Percentiles rank a stretch among this genome's conserved stretches.
Conservation (phyloP, 2,797 vertebrate species). For the Ctenopoma multispine region DNA sequence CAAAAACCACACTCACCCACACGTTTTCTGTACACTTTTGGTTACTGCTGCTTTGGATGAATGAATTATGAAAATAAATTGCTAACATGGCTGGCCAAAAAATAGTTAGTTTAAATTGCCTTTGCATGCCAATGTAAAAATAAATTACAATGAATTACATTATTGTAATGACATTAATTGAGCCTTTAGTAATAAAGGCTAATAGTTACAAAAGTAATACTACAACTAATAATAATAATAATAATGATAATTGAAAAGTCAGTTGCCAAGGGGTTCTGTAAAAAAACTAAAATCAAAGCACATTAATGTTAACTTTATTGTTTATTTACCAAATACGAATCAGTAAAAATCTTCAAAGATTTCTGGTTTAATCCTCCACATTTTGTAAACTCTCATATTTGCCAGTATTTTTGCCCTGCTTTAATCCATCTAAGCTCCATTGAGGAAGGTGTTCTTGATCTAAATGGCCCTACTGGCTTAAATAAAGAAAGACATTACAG, state of each 20-base stretch:
- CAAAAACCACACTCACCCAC: conserved; percentile 11
- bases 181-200: too few species aligned
- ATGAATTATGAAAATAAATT: too few species aligned
- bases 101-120: neutral
- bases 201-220: too few species aligned
- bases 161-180: neutral
- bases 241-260: neutral
- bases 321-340: neutral
- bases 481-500: conserved; percentile 41
- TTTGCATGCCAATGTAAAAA: too few species aligned
- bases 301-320: neutral
- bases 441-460: conserved; percentile 41
- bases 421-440: conserved; percentile 48
- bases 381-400: conserved; percentile 19
- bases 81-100: neutral
- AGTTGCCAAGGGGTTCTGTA: neutral
- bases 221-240: neutral
- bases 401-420: conserved; percentile 7
- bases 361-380: conserved; percentile 20
- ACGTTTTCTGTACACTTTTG: neutral
- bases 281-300: neutral
- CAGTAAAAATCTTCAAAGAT: conserved; percentile 16
- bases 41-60: too few species aligned
- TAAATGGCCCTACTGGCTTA: conserved; percentile 17
- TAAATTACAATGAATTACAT: too few species aligned